Base-by-base conservation (phyloP, 2,797 vertebrate species). In the Amniataba percoides region DNA sequence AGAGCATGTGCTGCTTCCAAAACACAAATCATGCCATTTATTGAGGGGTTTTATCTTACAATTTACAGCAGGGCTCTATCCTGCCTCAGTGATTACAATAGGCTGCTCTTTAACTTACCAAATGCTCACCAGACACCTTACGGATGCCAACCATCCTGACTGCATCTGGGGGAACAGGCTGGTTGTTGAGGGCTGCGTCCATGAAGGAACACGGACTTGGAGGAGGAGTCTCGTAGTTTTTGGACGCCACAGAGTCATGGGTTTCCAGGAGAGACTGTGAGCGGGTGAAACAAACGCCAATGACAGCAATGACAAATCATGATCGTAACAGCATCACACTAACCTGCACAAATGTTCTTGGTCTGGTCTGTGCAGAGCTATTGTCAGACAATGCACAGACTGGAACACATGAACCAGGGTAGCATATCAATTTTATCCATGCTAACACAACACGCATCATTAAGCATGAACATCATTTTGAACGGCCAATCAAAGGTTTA, bases 71-170 rank as follows among this genome's bases (percentile, higher is more conserved):
- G 23, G 58, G 25, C 27, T 69, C 16, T 53, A 19, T 25, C 7
- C 34, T 40, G 53, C 4, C 46, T 45, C 27, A 15, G 21, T 52
- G 19, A 77, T 60, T 77, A 51, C 5, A 56, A 7, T 2, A 34
- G 61, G 25, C 5, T 49, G 40, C 7, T 53, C 14, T 7, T 64
- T 55, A 34, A 51, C 96, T 96, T 89, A 99, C 97, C 96, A 99
- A 93, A 83, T 98, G 97, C 75, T 99, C 97, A 9, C 97, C 97
- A 0, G 97, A 96, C 0, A 97, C 95, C 81, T 98, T 99, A 23
- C 97, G 96, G 85, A 99, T 98, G 80, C 98, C 98, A 87, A 99
- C 98, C 97, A 99, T 99, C 88, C 98, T 94, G 67, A 99, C 97
- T 0, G 98, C 97, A 0, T 99, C 98, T 0, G 97, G 97, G 6